These are phyloP conservation scores for Orbicella faveolata DNA, from an alignment of 64 coral and sea anemone species.

Conservation along the genomic window DNA sequence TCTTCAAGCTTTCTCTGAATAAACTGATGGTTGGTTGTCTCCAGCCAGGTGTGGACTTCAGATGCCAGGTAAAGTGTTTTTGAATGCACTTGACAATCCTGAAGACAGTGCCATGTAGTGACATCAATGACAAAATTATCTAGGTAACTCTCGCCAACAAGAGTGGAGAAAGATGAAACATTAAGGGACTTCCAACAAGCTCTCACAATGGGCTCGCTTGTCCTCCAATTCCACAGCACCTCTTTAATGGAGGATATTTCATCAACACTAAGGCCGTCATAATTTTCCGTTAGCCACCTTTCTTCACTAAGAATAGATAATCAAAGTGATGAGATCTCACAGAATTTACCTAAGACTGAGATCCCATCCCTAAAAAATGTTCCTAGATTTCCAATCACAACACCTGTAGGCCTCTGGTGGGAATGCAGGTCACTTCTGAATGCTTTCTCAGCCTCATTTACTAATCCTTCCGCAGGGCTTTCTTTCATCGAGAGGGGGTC, in stretches of 20 bases:
- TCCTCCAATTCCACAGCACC: conserved; percentile 12
- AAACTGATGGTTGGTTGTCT: conserved; percentile 5
- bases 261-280: conserved; percentile 1
- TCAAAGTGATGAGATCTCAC: conserved; percentile 11
- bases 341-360: conserved; percentile 16
- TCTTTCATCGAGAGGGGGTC: conserved; percentile 2
- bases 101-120: background rate
- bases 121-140: conserved; percentile 59
- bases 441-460: conserved; percentile 14
- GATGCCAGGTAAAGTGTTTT: conserved; percentile 44
- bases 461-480: background rate
- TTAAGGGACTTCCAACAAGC: conserved; percentile 41
- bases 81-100: background rate
- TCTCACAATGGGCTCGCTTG: background rate
- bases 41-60: conserved; percentile 31
- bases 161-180: conserved; percentile 53
- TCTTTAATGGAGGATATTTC: conserved; percentile 30
- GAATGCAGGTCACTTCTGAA: background rate
- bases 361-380: conserved; percentile 31
- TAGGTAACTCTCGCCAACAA: conserved; percentile 46
- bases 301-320: conserved; percentile 1
- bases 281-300: conserved; percentile 11
- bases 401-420: background rate
- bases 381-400: conserved; percentile 23
- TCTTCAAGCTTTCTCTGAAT: background rate